Base-by-base conservation (phyloP, 2,113 vertebrate species). In the Hiodon tergisus region DNA sequence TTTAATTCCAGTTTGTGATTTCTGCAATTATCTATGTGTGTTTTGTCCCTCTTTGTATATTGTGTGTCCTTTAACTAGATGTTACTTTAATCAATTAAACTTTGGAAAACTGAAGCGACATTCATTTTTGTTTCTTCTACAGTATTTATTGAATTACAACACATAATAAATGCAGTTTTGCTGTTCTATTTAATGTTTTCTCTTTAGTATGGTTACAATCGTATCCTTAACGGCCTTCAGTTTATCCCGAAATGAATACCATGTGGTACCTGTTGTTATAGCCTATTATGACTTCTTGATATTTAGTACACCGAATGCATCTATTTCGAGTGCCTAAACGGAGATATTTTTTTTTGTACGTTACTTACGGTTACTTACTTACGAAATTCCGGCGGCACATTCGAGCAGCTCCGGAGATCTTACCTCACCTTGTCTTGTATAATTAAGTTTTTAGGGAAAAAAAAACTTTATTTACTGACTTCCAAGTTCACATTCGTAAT, bases 11-110 rank as follows among this genome's bases (percentile, higher is more conserved):
- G 13, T 46, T 65, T 55, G 61, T 31, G 17, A 62, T 53, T 52
- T 51, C 17, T 55, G 53, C 51, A 67, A 58, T 67, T 74, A 58
- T 68, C 6, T 67, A 53, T 65, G 63, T 71, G 54, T 17, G 31
- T 65, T 65, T 60, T 31, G 17, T 66, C 31, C 3, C 7, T 66
- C 14, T 47, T 75, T 57, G 9, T 16, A 6, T 4, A 6, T 71
- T 71, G 47, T 71, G 10, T 71, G 57, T 71, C 11, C 71, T 72
- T 63, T 50, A 5, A 69, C 54, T 60, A 72, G 48, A 17, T 72
- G 71, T 75, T 75, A 67, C n/a, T 73, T 11, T 73, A 68, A 67
- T 52, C 54, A 68, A 75, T 75, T 67, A 75, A 75, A 75, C 63
- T 67, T 74, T 14, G 67, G 46, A 67, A 75, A 55, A 67, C 46